A percentile compares a stretch with the other conserved stretches of the same genome.
phyloP scores from a whole-genome alignment of 2,113 vertebrate species.

The Vulpes lagopus region DNA sequence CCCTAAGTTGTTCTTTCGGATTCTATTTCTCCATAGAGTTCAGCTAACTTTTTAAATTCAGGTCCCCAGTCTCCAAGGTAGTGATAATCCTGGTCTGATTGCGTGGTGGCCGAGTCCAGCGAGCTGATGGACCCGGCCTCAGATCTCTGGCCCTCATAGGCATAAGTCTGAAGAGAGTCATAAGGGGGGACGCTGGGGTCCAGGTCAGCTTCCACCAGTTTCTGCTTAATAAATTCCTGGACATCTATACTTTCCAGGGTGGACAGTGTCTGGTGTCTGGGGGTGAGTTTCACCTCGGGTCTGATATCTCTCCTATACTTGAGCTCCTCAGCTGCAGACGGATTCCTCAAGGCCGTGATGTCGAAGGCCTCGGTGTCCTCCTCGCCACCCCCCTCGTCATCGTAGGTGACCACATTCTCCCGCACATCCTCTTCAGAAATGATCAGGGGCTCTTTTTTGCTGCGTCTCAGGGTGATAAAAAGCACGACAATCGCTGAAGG shows the following conservation, averaged over 20 bases:
- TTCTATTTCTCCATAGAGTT: slow-evolving; percentile 95
- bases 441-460: slow-evolving; percentile 97
- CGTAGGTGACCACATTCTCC: slow-evolving; percentile 98
- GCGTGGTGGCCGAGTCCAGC: slow-evolving; percentile 92
- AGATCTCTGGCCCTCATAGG: slow-evolving; percentile 96
- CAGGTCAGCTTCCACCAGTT: slow-evolving; percentile 94
- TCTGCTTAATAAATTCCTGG: slow-evolving; percentile 94
- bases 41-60: slow-evolving; percentile 96
- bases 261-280: slow-evolving; percentile 85
- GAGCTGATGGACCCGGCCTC: slow-evolving; percentile 96
- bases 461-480: slow-evolving; percentile 95
- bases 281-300: slow-evolving; percentile 88
- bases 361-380: slow-evolving; percentile 99
- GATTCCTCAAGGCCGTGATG: slow-evolving; percentile 96
- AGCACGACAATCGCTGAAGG: slow-evolving; percentile 95
- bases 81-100: slow-evolving; percentile 93
- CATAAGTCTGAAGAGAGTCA: slow-evolving; percentile 98
- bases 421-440: slow-evolving; percentile 97
- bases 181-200: slow-evolving; percentile 96
- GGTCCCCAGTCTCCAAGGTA: slow-evolving; percentile 96
- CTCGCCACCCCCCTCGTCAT: slow-evolving; percentile 97
- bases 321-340: slow-evolving; percentile 94
- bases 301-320: slow-evolving; percentile 94
- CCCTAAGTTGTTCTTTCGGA: slow-evolving; percentile 91
- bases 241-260: slow-evolving; percentile 92